Base-by-base conservation (phyloP, 2,113 vertebrate species). In the Mesocricetus auratus region DNA sequence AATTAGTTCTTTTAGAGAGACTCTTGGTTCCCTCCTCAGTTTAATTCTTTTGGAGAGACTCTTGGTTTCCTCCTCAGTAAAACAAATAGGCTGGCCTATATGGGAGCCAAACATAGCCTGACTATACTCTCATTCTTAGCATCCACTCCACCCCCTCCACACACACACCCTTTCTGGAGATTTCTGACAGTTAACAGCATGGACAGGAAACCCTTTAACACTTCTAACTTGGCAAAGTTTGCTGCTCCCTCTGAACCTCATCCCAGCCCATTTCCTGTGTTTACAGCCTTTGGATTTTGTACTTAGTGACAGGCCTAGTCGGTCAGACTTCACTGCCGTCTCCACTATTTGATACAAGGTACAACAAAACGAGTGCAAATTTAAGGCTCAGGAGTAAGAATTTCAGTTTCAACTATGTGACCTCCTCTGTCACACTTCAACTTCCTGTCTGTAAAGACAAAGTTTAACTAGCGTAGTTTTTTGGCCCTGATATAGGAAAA, bases 211-310 rank as follows among this genome's bases (percentile, higher is more conserved):
- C 86, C 77, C 95, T 97, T 71, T 89, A 98, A 95, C 96, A 98
- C 96, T 96, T 98, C 89, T 97, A 97, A 96, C 96, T 98, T 98
- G 97, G 97, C 96, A 96, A 94, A 96, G 66, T 64, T 96, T 92
- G 89, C 68, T 96, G 86, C 90, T 97, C 78, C 87, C 42, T 86
- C 93, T 96, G 96, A 96, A 89, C 94, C 93, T 96, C 83, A 81
- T 97, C 82, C 94, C 93, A 96, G 56, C 94, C 93, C 96, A 95
- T 95, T 98, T 98, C 97, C 96, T 96, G 94, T 97, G 94, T 97
- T 98, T 98, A 96, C 78, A 97, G 89, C 12, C 1, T 93, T 97
- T 96, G 93, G 33, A 89, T 96, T 96, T 97, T 97, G 86, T 64
- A 47, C 94, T 97, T 96, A 97, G 94, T 96, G 95, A 97, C 95